Percentiles rank a stretch among this genome's conserved stretches.
phyloP scores from a whole-genome alignment of 2,113 vertebrate species.

The Astur gentilis region DNA sequence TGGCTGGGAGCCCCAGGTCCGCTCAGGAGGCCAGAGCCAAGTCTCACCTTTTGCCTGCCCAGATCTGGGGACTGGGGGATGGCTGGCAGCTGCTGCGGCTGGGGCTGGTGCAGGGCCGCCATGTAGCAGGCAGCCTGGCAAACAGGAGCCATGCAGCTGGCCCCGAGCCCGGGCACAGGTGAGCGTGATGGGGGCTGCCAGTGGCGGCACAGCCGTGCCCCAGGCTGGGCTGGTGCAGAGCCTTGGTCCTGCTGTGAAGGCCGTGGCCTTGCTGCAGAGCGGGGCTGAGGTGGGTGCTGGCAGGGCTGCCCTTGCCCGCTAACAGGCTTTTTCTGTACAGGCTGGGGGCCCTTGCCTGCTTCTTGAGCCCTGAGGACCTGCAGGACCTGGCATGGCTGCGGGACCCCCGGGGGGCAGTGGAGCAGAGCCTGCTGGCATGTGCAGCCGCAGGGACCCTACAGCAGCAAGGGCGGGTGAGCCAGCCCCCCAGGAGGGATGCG shows the following conservation, averaged over 20 bases:
- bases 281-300: background rate
- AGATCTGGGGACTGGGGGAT: slow-evolving; percentile 82
- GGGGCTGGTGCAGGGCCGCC: slow-evolving; percentile 80
- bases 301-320: background rate
- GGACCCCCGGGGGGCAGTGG: slow-evolving; percentile 68
- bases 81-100: slow-evolving; percentile 80
- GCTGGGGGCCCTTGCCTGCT: slow-evolving; percentile 82
- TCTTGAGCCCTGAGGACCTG: slow-evolving; percentile 80
- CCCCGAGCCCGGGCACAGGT: slow-evolving; percentile 76
- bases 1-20: no score
- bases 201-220: background rate
- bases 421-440: slow-evolving; percentile 80
- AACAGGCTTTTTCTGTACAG: slow-evolving; percentile 38
- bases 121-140: slow-evolving; percentile 80
- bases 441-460: slow-evolving; percentile 77
- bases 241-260: no score
- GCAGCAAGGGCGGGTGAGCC: slow-evolving; percentile 78
- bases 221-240: background rate
- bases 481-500: fast-evolving
- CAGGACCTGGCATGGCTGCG: slow-evolving; percentile 70
- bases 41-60: background rate
- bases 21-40: background rate
- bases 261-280: background rate
- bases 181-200: background rate
- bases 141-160: slow-evolving; percentile 75